Evolutionary conservation across 2,888 invertebrate genomes (phyloP).

Genomic region (Campoplex nolae): DNA sequence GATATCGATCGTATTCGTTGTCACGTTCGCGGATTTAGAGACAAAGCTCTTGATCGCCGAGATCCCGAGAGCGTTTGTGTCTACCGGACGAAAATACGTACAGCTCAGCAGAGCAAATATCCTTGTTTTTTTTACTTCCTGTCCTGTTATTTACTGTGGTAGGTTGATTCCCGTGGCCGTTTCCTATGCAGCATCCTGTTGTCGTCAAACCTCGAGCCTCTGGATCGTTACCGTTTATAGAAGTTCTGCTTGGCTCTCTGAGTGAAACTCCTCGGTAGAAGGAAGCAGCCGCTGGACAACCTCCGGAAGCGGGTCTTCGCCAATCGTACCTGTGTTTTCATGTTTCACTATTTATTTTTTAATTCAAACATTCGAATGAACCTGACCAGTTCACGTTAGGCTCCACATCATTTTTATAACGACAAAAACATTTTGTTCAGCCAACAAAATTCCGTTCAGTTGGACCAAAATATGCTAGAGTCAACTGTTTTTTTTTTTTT

Average conservation of each 20-base stretch:
- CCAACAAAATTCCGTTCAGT: no score
- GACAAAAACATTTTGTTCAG: no score
- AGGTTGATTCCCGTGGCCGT: slow-evolving; percentile 68
- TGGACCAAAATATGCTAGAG: no score
- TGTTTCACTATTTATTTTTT: neutral
- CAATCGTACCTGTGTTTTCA: slow-evolving; percentile 75
- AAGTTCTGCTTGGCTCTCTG: slow-evolving; percentile 70
- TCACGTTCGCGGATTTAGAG: slow-evolving; percentile 67
- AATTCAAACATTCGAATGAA: neutral
- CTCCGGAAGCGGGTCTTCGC: slow-evolving; percentile 73
- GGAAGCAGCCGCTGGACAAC: slow-evolving; percentile 73
- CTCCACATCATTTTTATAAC: no score
- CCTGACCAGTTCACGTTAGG: neutral
- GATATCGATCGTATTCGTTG: neutral
- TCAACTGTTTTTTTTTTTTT: no score
- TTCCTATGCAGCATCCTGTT: slow-evolving; percentile 68
- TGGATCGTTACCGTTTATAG: slow-evolving; percentile 68
- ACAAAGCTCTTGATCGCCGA: slow-evolving; percentile 73
- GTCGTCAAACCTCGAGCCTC: slow-evolving; percentile 67
- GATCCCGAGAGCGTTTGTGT: slow-evolving; percentile 71
- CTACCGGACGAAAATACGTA: slow-evolving; percentile 75
- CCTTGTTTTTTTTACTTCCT: slow-evolving; percentile 60
- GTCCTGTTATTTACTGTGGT: slow-evolving; percentile 56
- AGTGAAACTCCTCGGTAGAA: slow-evolving; percentile 78
- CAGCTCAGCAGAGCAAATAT: slow-evolving; percentile 71